These are phyloP conservation scores for Callipepla squamata DNA, from an alignment of 2,113 vertebrate genomes.

Conservation along the genomic window DNA sequence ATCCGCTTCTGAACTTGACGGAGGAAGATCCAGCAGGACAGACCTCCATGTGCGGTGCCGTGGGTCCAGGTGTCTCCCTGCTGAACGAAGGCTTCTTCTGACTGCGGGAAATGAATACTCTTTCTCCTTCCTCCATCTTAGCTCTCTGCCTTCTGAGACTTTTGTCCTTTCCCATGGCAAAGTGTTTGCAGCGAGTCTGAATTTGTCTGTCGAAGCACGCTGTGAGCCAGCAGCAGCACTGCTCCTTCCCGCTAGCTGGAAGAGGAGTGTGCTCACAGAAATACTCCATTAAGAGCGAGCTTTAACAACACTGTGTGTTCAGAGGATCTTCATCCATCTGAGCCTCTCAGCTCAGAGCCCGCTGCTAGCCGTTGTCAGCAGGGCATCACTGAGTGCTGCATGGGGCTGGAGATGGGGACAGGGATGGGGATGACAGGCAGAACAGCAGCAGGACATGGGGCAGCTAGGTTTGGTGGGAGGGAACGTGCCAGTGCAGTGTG, in stretches of 20 bases:
- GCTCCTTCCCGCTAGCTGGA: not conserved
- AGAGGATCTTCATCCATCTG: not conserved
- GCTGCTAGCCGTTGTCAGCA: not conserved
- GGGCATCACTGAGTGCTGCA: not conserved
- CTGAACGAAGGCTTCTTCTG: fast-evolving
- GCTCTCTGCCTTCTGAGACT: not conserved
- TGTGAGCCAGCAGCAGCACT: not conserved
- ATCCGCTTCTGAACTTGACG: not conserved
- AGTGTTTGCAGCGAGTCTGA: not conserved
- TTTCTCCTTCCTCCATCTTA: not conserved
- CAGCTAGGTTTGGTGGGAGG: not conserved
- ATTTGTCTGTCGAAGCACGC: not conserved
- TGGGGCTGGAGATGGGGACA: not conserved
- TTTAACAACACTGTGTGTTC: not conserved
- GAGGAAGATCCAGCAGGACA: not conserved
- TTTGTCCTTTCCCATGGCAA: fast-evolving
- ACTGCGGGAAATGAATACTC: not conserved
- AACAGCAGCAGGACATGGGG: not conserved
- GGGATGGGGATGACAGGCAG: not conserved
- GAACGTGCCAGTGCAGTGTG: not conserved
- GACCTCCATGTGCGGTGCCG: fast-evolving
- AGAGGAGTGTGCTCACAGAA: not conserved
- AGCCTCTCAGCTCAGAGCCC: not conserved
- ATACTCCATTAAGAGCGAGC: not conserved
- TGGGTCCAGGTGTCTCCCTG: not conserved